Percentiles rank a stretch among this genome's conserved stretches.
Conservation (phyloP, 2,888 invertebrate species). For the Siphonodentalium dalli region DNA sequence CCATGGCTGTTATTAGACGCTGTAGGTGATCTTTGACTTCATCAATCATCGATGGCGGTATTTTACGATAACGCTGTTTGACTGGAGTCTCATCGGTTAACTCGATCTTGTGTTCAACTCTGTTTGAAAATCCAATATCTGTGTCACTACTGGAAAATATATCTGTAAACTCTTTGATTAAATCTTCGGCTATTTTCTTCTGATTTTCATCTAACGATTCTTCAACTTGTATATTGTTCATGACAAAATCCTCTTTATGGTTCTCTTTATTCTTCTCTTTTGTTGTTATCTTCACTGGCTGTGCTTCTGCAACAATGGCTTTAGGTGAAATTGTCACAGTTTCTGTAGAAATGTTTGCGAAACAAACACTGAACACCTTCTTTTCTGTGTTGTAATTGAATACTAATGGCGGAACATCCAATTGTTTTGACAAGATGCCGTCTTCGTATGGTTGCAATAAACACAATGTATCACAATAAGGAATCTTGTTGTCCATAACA, state of each 20-base stretch:
- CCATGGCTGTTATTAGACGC: background rate
- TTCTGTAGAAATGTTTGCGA: constrained; percentile 1
- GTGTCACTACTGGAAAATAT: constrained; percentile 10
- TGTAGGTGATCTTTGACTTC: constrained; percentile 13
- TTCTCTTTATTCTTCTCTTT: too few relatives aligned
- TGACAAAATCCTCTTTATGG: too few relatives aligned
- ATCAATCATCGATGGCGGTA: constrained; percentile 5
- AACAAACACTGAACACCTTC: background rate
- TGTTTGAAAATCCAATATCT: constrained; percentile 4
- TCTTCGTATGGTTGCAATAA: background rate
- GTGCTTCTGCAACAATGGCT: constrained; percentile 1
- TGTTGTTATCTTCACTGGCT: constrained; percentile 4
- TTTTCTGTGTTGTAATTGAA: background rate
- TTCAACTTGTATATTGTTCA: background rate
- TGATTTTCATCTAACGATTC: constrained; percentile 1
- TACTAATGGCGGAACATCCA: constrained; percentile 6
- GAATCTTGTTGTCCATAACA: background rate
- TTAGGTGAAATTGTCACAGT: constrained; percentile 3
- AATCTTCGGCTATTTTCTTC: background rate
- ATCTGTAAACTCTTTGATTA: background rate
- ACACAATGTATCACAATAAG: background rate
- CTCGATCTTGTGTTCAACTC: constrained; percentile 5
- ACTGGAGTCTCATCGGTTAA: constrained; percentile 3
- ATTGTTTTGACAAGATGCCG: background rate
- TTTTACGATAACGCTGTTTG: constrained; percentile 5